These are phyloP conservation scores for Aquatica leii DNA, from an alignment of 2,888 invertebrate genomes.

Conservation along the genomic window DNA sequence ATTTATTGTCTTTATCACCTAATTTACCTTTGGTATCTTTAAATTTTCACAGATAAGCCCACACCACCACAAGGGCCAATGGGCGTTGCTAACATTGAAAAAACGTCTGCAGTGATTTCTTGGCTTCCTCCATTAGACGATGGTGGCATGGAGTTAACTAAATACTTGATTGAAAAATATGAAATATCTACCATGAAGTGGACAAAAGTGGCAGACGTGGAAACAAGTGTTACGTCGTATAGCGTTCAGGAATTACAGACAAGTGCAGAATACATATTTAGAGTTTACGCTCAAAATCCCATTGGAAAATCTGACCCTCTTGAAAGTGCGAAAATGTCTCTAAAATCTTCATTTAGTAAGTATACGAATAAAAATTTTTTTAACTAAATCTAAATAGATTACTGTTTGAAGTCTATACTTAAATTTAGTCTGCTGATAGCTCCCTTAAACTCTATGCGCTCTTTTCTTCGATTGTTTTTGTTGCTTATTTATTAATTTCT, in stretches of 20 bases:
- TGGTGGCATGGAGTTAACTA: slow-evolving; percentile 86
- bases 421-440: no score
- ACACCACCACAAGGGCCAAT: slow-evolving; percentile 30
- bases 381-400: no score
- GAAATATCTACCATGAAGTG: slow-evolving; percentile 80
- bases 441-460: no score
- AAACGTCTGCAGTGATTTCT: slow-evolving; percentile 83
- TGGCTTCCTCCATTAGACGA: slow-evolving; percentile 86
- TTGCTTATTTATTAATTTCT: no score
- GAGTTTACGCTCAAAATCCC: slow-evolving; percentile 91
- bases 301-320: slow-evolving; percentile 86
- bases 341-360: slow-evolving; percentile 85
- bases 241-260: slow-evolving; percentile 88
- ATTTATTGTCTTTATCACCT: no score
- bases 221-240: slow-evolving; percentile 77
- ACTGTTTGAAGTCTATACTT: no score
- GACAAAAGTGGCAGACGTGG: slow-evolving; percentile 86
- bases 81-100: slow-evolving; percentile 77
- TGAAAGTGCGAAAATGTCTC: slow-evolving; percentile 76
- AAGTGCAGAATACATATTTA: slow-evolving; percentile 85
- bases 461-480: no score
- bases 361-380: slow-evolving; percentile 1
- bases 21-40: no score
- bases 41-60: slow-evolving; percentile 27
- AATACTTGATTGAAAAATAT: slow-evolving; percentile 89